Percentiles rank a stretch among this genome's conserved stretches.
These are phyloP conservation scores for Apolygus lucorum DNA, from an alignment of 1,140 invertebrate genomes.

Conservation along the genomic window DNA sequence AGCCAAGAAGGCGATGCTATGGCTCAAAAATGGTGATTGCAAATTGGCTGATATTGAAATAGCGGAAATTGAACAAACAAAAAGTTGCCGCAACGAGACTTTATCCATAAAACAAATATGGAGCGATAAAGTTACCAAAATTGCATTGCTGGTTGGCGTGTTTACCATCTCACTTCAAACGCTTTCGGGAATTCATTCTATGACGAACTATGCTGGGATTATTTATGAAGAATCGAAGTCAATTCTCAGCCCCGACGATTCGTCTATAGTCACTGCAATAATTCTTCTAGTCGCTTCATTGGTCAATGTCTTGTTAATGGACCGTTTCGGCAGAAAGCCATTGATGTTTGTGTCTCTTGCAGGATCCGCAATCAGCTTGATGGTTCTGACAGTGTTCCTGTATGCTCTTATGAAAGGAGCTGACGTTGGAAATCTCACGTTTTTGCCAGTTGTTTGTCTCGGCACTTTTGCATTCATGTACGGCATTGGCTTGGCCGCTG, in stretches of 20 bases:
- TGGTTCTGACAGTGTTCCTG: background rate
- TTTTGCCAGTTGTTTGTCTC: background rate
- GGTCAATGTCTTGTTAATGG: background rate
- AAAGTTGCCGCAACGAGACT: background rate
- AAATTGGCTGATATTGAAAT: background rate
- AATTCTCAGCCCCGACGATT: background rate
- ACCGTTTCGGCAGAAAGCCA: background rate
- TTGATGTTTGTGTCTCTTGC: background rate
- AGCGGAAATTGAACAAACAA: background rate
- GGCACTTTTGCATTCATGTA: background rate
- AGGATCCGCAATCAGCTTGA: background rate
- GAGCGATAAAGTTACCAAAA: too few species aligned
- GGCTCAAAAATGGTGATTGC: background rate
- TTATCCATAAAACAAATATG: background rate
- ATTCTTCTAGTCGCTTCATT: background rate
- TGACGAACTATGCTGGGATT: background rate
- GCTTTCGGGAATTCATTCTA: background rate
- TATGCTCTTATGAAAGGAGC: background rate
- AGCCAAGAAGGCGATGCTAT: background rate
- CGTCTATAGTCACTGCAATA: background rate
- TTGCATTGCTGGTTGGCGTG: background rate
- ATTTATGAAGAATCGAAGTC: background rate
- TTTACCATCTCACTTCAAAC: background rate
- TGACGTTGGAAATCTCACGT: background rate
- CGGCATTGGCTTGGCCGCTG: background rate